Conservation (phyloP, 2,113 vertebrate species). For the Edolisoma coerulescens region DNA sequence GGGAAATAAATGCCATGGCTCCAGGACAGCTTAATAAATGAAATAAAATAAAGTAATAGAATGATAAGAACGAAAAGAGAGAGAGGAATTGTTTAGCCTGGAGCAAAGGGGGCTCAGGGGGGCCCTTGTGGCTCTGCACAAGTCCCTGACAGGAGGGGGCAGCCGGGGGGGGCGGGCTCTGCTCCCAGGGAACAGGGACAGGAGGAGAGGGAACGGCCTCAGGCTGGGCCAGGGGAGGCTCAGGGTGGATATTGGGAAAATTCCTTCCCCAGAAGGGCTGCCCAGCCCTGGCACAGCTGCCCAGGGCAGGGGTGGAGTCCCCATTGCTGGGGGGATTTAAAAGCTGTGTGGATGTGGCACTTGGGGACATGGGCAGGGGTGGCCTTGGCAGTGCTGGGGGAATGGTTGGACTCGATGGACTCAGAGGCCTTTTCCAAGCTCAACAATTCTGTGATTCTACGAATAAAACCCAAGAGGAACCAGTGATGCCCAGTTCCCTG, state of each 20-base stretch:
- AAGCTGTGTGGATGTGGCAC: background rate
- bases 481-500: background rate
- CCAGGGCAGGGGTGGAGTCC: too few relatives aligned
- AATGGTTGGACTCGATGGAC: fast-evolving
- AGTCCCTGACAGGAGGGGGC: background rate
- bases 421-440: background rate
- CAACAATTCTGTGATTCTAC: background rate
- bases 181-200: background rate
- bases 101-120: background rate
- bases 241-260: too few relatives aligned
- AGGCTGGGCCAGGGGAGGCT: too few relatives aligned
- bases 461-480: background rate
- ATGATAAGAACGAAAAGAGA: background rate
- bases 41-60: background rate
- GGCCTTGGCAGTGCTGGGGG: background rate
- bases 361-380: background rate
- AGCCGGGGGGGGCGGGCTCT: fast-evolving
- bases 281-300: too few relatives aligned
- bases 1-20: background rate
- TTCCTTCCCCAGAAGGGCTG: too few relatives aligned
- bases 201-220: background rate
- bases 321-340: background rate
- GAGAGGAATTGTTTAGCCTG: background rate
- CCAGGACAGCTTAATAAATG: background rate
- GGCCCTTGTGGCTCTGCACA: background rate